Conservation (phyloP, 2,888 invertebrate genomes). For the Amaurobius ferox region DNA sequence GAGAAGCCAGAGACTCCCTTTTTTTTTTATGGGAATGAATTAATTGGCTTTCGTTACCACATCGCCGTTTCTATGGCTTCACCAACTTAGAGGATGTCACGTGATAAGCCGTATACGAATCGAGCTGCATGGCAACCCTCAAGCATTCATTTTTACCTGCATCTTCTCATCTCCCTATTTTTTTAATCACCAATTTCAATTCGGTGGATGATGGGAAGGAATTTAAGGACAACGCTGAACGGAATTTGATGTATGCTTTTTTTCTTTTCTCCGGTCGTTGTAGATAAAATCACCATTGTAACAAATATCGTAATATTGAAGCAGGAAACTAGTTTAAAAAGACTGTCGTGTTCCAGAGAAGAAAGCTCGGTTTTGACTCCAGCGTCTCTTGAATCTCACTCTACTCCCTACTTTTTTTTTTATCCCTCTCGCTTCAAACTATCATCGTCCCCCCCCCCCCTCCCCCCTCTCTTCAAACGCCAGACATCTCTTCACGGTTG, state of each 20-base stretch:
- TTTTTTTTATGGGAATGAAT: not conserved
- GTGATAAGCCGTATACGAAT: too few species aligned
- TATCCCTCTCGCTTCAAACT: slow-evolving; percentile 49
- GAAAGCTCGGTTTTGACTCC: slow-evolving; percentile 58
- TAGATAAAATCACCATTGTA: not conserved
- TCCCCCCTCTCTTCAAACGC: slow-evolving; percentile 28
- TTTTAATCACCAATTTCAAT: too few species aligned
- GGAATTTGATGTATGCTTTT: not conserved
- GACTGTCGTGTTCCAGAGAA: slow-evolving; percentile 38
- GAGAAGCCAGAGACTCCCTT: not conserved
- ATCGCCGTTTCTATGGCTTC: too few species aligned
- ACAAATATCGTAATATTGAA: slow-evolving; percentile 13
- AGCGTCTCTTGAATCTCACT: slow-evolving; percentile 61
- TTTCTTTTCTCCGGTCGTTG: not conserved
- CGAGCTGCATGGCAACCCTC: too few species aligned
- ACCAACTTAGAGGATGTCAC: too few species aligned
- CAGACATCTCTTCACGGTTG: slow-evolving; percentile 22
- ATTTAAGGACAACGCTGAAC: not conserved
- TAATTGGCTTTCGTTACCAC: too few species aligned
- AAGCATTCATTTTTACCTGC: too few species aligned
- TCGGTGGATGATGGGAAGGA: too few species aligned
- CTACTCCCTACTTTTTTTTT: slow-evolving; percentile 65
- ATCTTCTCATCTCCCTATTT: too few species aligned
- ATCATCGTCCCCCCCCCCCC: slow-evolving; percentile 55
- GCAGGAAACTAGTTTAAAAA: slow-evolving; percentile 39